Conservation (phyloP, 1,140 invertebrate genomes). For the Hyposmocoma kahamanoa region DNA sequence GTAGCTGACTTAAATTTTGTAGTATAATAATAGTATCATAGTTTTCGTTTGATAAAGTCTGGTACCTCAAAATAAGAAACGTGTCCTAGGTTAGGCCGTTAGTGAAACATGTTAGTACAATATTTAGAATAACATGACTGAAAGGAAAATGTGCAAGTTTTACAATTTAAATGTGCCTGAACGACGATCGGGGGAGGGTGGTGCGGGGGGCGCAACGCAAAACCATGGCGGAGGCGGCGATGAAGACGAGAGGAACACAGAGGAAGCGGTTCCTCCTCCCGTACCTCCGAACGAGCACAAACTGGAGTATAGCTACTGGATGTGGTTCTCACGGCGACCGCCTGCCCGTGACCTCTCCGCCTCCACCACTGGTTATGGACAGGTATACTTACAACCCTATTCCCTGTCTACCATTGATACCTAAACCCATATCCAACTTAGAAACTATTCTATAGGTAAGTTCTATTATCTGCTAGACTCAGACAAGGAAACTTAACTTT, state of each 20-base stretch:
- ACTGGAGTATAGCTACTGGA: slow-evolving; percentile 91
- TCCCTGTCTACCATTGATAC: slow-evolving; percentile 12
- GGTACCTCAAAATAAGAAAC: slow-evolving; percentile 45
- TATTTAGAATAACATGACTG: slow-evolving; percentile 65
- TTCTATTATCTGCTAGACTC: too few relatives aligned
- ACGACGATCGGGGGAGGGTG: slow-evolving; percentile 54
- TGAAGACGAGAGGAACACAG: slow-evolving; percentile 50
- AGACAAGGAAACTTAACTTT: too few relatives aligned
- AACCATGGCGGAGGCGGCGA: slow-evolving; percentile 46
- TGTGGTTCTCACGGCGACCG: slow-evolving; percentile 89
- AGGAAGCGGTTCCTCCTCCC: slow-evolving; percentile 72
- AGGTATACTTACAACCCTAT: slow-evolving; percentile 41
- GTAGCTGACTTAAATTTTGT: slow-evolving; percentile 23
- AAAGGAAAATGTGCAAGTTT: slow-evolving; percentile 72
- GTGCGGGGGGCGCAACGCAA: slow-evolving; percentile 11
- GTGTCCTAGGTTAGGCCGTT: slow-evolving; percentile 70
- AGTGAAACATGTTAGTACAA: slow-evolving; percentile 63
- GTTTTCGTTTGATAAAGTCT: slow-evolving; percentile 30
- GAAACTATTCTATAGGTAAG: too few relatives aligned
- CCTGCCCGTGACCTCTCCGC: slow-evolving; percentile 53
- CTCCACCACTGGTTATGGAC: slow-evolving; percentile 60
- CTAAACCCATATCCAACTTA: too few relatives aligned
- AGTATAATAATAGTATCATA: slow-evolving; percentile 22
- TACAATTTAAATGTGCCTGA: slow-evolving; percentile 70
- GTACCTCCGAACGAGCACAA: slow-evolving; percentile 87